A percentile compares a stretch with the other conserved stretches of the same genome.
Conservation (phyloP, 1,140 invertebrate genomes). For the Zaprionus lachaisei region DNA sequence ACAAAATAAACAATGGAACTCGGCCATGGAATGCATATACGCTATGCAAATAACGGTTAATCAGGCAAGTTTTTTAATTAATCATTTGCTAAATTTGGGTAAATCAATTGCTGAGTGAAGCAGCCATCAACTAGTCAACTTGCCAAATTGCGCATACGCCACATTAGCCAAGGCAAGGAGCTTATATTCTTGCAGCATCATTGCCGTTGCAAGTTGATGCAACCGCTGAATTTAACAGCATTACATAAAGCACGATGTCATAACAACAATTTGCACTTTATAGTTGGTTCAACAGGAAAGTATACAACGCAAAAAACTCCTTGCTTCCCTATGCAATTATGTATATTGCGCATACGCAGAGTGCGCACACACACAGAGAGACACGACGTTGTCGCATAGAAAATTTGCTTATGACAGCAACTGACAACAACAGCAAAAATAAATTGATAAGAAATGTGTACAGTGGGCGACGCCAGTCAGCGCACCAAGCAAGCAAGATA, state of each 20-base stretch:
- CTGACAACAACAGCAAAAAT: conserved; percentile 44
- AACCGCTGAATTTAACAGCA: conserved; percentile 25
- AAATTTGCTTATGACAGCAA: conserved; percentile 48
- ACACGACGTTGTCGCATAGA: conserved; percentile 28
- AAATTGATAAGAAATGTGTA: conserved; percentile 52
- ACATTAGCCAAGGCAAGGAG: conserved; percentile 22
- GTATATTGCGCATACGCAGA: conserved; percentile 39
- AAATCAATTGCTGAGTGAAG: not conserved
- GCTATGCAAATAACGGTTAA: conserved; percentile 12
- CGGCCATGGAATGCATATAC: conserved; percentile 13
- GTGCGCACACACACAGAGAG: conserved; percentile 1
- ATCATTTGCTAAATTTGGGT: not conserved
- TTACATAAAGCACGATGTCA: conserved; percentile 30
- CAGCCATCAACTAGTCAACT: conserved; percentile 26
- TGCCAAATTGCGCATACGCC: conserved; percentile 42
- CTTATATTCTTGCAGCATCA: conserved; percentile 20
- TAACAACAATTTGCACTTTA: conserved; percentile 35
- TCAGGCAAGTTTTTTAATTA: conserved; percentile 17
- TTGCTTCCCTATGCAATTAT: conserved; percentile 43
- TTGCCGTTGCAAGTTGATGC: conserved; percentile 19
- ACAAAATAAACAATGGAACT: conserved; percentile 26
- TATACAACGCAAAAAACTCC: conserved; percentile 6
- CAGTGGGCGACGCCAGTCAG: conserved; percentile 27
- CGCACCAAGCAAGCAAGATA: not conserved
- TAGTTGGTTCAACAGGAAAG: conserved; percentile 28